phyloP scores from a whole-genome alignment of 2,113 vertebrate genomes.

The Daubentonia madagascariensis region DNA sequence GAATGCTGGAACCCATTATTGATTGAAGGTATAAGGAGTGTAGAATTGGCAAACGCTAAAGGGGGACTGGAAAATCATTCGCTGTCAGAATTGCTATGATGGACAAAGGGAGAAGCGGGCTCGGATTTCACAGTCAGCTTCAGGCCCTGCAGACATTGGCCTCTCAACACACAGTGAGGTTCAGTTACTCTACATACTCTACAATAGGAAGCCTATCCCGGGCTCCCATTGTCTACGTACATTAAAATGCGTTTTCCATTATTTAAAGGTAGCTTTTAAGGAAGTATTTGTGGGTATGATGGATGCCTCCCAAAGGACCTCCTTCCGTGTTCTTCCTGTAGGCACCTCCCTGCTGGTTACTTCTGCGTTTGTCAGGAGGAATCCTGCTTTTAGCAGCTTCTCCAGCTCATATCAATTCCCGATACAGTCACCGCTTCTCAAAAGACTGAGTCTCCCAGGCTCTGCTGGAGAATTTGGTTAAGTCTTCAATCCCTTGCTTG shows the following conservation, averaged over 20 bases:
- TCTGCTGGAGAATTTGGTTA: neutral
- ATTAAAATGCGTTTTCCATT: constrained; percentile 59
- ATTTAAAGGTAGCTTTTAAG: constrained; percentile 71
- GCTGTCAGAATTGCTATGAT: neutral
- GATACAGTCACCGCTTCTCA: constrained; percentile 53
- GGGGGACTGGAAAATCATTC: neutral
- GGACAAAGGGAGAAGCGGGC: neutral
- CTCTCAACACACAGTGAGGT: neutral
- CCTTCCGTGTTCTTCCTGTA: constrained; percentile 52
- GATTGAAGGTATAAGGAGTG: neutral
- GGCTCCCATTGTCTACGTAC: neutral
- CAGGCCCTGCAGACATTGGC: neutral
- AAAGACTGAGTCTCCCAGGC: constrained; percentile 26
- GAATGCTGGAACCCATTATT: neutral
- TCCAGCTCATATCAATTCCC: constrained; percentile 60
- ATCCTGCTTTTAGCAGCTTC: constrained; percentile 51
- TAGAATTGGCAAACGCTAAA: neutral
- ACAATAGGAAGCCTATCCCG: neutral
- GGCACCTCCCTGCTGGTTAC: constrained; percentile 30
- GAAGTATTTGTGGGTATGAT: constrained; percentile 55
- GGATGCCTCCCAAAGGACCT: constrained; percentile 58
- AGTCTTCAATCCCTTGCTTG: neutral
- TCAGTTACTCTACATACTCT: neutral
- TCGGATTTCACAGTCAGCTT: neutral
- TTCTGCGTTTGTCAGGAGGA: constrained; percentile 70